Evolutionary conservation across 2,888 invertebrate genomes (phyloP), one percentile per base, ranked within the genome.

Genomic region (Amblyjoppa fuscipennis): DNA sequence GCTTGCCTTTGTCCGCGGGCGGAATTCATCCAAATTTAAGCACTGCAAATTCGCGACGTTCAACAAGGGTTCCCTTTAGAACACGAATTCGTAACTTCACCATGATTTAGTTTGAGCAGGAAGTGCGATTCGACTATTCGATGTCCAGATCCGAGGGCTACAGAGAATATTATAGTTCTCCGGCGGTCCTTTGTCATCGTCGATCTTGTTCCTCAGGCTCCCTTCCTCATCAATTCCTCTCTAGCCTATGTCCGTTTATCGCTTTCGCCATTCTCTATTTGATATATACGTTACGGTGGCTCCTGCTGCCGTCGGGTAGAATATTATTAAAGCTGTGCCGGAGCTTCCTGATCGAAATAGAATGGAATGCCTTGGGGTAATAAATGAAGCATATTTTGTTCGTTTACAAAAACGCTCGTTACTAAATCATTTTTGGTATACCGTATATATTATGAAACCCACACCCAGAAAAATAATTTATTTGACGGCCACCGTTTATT

Each of bases 121-220:
- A 78, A 82, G 61, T 51, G 11, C 59, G 77, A 76, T 83, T 76
- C 78, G 71, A 85, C 80, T 83, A 45, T 69, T 51, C 71, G 61
- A 25, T 56, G 45, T 34, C 41, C 28, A 31, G 49, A 20, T 45
- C 7, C 38, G 28, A 49, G 31, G 53, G 28, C 31, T 53, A 56
- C 53, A 76, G 76, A 70, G 77, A 80, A 83, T 80, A 51, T 51
- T 64, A 38, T 53, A 38, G 49, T 31, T 56, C n/a, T 28, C 41
- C 53, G 45, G 34, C 11, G 56, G 38, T 56, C 45, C 41, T 16
- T 82, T 81, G 71, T 66, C 49, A 49, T 61, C 61, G 74, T 70
- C 74, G 74, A 78, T 71, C 68, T 75, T 75, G 49, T 41, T n/a
- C 53, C 69, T 56, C 77, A 25, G n/a, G 6, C 41, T 51, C 38